phyloP scores from a whole-genome alignment of 1,140 invertebrate species.

The Caenorhabditis latens region DNA sequence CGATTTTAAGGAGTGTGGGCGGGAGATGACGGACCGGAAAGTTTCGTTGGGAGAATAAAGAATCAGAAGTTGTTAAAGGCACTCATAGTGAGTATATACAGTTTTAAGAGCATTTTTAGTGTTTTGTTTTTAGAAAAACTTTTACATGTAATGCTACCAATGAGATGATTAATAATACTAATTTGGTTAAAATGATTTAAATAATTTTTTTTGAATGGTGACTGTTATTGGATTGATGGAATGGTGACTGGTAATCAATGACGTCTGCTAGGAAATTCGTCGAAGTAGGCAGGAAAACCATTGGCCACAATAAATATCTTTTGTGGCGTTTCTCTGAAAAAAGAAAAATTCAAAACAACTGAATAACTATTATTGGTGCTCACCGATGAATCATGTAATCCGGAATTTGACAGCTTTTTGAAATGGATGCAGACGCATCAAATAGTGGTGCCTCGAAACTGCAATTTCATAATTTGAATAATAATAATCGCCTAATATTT shows the following conservation, averaged over 20 bases:
- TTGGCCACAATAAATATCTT: constrained; percentile 30
- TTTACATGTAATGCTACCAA: constrained; percentile 20
- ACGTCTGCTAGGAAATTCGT: not conserved
- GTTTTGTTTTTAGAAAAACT: not conserved
- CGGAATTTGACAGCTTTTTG: constrained; percentile 31
- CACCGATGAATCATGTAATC: constrained; percentile 46
- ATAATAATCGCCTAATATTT: no score
- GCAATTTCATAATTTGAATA: not conserved
- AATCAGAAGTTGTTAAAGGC: constrained; percentile 32
- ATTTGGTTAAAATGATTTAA: constrained; percentile 1
- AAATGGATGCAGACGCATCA: not conserved
- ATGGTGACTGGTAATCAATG: no score
- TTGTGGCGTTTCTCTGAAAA: constrained; percentile 13
- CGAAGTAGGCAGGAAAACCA: constrained; percentile 8
- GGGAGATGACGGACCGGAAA: constrained; percentile 33
- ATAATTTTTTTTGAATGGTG: not conserved
- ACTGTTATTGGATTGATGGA: no score
- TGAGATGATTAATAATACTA: constrained; percentile 46
- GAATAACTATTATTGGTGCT: not conserved
- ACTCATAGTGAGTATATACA: constrained; percentile 6
- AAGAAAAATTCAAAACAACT: not conserved
- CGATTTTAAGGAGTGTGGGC: not conserved
- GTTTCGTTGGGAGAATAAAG: not conserved
- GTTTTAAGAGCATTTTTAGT: constrained; percentile 3
- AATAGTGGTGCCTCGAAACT: constrained; percentile 20